Conservation (phyloP, 37 sponge, comb jelly and placozoan genomes). For the Theonella swinhoei region DNA sequence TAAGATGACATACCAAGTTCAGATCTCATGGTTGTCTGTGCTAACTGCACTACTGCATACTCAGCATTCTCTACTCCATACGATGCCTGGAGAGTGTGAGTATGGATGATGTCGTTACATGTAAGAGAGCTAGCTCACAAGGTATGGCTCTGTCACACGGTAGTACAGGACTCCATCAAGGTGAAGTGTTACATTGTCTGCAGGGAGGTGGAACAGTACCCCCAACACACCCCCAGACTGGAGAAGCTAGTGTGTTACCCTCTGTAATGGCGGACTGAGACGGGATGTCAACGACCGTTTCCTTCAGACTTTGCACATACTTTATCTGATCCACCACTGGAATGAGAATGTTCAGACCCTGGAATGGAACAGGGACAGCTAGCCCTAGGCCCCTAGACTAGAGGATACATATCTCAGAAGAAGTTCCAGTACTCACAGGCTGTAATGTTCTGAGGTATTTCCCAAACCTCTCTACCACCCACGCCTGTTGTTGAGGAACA, state of each 20-base stretch:
- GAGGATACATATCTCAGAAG: not conserved
- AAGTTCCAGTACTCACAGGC: constrained; percentile 79
- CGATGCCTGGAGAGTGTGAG: constrained; percentile 62
- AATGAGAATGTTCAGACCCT: constrained; percentile 90
- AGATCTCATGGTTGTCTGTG: constrained; percentile 99
- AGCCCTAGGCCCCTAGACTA: not conserved
- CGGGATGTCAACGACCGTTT: constrained; percentile 95
- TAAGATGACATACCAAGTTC: constrained; percentile 71
- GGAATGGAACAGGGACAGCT: constrained; percentile 3
- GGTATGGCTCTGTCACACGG: constrained; percentile 84
- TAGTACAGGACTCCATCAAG: constrained; percentile 97
- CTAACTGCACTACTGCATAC: constrained; percentile 95
- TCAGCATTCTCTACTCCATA: constrained; percentile 98
- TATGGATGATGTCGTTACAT: not conserved
- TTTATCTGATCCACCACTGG: constrained; percentile 91
- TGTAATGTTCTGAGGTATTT: constrained; percentile 72
- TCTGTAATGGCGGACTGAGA: constrained; percentile 97
- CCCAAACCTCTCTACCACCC: constrained; percentile 97
- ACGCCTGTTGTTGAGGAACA: constrained; percentile 97
- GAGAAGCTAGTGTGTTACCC: constrained; percentile 60
- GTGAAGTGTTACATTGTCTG: constrained; percentile 97
- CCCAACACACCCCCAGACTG: too few species aligned
- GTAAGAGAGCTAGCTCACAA: constrained; percentile 28
- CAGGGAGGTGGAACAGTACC: too few species aligned
- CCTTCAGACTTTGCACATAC: constrained; percentile 96